Percentiles rank a stretch among this genome's conserved stretches.
Evolutionary conservation across 1,140 invertebrate genomes (phyloP).

Genomic region (Ostrea denselamellosa): DNA sequence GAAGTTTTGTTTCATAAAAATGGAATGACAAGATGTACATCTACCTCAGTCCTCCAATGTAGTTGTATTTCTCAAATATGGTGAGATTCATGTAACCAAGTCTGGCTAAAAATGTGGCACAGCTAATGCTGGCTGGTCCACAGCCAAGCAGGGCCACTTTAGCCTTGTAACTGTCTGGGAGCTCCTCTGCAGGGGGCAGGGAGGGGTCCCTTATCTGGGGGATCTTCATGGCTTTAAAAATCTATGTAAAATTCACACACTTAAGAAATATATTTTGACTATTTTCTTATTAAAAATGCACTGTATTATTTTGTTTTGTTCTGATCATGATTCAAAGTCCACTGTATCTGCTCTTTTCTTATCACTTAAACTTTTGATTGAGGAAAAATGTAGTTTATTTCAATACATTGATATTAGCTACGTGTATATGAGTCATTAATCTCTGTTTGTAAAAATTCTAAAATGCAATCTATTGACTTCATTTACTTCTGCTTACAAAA

Average conservation of each 20-base stretch:
- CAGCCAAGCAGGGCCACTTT: slow-evolving; percentile 95
- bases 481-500: no score
- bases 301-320: no score
- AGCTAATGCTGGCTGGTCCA: slow-evolving; percentile 97
- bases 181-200: slow-evolving; percentile 74
- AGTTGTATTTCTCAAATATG: slow-evolving; percentile 94
- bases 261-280: no score
- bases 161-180: slow-evolving; percentile 83
- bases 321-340: no score
- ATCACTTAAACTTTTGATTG: no score
- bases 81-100: slow-evolving; percentile 95
- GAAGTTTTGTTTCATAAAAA: neutral
- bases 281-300: no score
- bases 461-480: no score
- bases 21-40: neutral
- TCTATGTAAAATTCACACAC: neutral
- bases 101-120: slow-evolving; percentile 95
- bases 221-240: slow-evolving; percentile 93
- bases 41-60: slow-evolving; percentile 92
- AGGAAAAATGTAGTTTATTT: no score
- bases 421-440: no score
- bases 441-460: no score
- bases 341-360: no score
- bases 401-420: no score
- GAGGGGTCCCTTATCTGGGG: slow-evolving; percentile 89